Base-by-base conservation (phyloP, 2,888 invertebrate genomes). In the Flexamia atlantica region DNA sequence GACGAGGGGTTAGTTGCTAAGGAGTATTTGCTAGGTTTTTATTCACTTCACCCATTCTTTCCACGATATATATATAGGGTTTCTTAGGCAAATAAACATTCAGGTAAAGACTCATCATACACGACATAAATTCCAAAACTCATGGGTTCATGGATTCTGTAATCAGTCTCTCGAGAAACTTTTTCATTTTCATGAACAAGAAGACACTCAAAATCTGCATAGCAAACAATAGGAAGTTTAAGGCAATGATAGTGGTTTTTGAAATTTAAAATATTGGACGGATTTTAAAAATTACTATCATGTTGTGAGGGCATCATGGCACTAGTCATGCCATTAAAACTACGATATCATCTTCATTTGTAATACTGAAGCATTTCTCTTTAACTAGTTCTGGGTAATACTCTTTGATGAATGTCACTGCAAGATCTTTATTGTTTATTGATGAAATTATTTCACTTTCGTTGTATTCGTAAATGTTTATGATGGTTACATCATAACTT, bases 201-300 rank as follows among this genome's bases (percentile, higher is more conserved):
- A 30, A 81, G 28, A 32, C 57, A 81, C 36, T 81, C 81, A 60
- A 81, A 81, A 36, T 60, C 81, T 30, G 81, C 81, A 60, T 81
- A 81, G 3, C 25, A 3, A 1, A 81, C 81, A 5, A 81, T 60
- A 57, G 81, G 81, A 17, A 81, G 28, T 57, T 30, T 53, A 28
- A 60, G 17, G 20, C 25, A 28, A 30, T 79, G 30, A 42, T 79
- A 28, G 50, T 79, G 42, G 42, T 46, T 79, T 50, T 50, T 79
- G 25, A 79, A 79, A 5, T 79, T 46, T n/a, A 79, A 53, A 20
- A 79, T 30, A 42, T 46, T 30, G 10, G 14, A 12, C 14, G 4
- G 2, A 46, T 12, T 12, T 2, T 28, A 23, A 46, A 14, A 42
- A 14, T 50, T 30, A 25, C 30, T 3, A n/a, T n/a, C n/a, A n/a